phyloP scores from a whole-genome alignment of 2,888 invertebrate genomes.

The Heliconius charithonia region DNA sequence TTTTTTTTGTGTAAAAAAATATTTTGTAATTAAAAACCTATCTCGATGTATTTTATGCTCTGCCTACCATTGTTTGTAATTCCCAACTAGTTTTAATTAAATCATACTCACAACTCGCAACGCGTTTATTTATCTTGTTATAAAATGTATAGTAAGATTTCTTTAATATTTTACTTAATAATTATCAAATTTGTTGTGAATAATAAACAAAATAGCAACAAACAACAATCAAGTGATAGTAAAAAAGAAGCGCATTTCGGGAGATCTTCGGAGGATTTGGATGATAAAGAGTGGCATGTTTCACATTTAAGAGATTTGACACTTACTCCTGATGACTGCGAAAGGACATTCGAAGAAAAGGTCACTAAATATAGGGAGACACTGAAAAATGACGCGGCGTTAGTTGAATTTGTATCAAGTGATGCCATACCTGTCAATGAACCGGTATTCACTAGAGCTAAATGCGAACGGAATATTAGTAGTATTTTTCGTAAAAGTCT shows the following conservation, averaged over 20 bases:
- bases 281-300: constrained; percentile 63
- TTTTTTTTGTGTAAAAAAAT: too few species aligned
- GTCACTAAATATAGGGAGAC: constrained; percentile 57
- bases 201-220: constrained; percentile 6
- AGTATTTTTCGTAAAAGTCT: constrained; percentile 20
- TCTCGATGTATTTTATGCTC: constrained; percentile 4
- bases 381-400: constrained; percentile 59
- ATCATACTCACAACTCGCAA: neutral
- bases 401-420: constrained; percentile 62
- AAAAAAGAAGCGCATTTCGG: constrained; percentile 39
- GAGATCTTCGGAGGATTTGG: constrained; percentile 56
- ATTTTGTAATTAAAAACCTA: constrained; percentile 11
- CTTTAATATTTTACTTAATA: neutral
- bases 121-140: neutral
- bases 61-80: constrained; percentile 5
- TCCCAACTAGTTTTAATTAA: neutral
- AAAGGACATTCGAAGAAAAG: constrained; percentile 58
- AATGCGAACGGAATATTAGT: constrained; percentile 50
- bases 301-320: constrained; percentile 58
- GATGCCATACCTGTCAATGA: constrained; percentile 55
- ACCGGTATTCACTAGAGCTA: constrained; percentile 50
- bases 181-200: neutral
- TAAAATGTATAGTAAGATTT: constrained; percentile 24
- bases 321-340: constrained; percentile 51
- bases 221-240: constrained; percentile 39